Conservation (phyloP, 2,113 vertebrate genomes). For the Microcebus tavaratra region DNA sequence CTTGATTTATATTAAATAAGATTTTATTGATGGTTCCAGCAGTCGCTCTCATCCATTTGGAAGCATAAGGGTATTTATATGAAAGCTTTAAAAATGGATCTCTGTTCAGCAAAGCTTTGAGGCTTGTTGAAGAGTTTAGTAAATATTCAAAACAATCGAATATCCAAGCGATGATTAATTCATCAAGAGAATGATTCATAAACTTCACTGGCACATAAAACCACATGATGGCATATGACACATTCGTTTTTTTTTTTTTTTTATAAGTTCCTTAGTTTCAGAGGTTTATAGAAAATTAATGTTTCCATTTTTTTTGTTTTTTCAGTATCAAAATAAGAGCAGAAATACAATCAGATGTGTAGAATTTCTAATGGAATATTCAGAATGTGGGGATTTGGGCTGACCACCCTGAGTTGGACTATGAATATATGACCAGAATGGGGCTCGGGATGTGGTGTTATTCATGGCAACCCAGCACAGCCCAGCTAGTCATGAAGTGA, state of each 20-base stretch:
- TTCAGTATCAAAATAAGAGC: slow-evolving; percentile 41
- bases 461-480: background rate
- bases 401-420: background rate
- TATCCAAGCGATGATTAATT: slow-evolving; percentile 37
- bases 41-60: background rate
- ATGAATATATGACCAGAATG: background rate
- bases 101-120: background rate
- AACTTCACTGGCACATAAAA: slow-evolving; percentile 65
- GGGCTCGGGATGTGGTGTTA: background rate
- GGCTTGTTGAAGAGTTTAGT: background rate
- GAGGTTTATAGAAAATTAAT: too few relatives aligned
- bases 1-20: background rate
- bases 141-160: slow-evolving; percentile 40
- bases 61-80: background rate
- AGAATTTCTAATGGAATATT: background rate
- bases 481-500: background rate
- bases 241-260: background rate
- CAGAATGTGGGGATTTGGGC: background rate
- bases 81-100: slow-evolving; percentile 15
- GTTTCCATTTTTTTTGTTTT: background rate
- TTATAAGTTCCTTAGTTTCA: background rate
- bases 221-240: slow-evolving; percentile 9
- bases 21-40: background rate
- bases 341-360: slow-evolving; percentile 58
- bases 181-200: slow-evolving; percentile 49